A percentile compares a stretch with the other conserved stretches of the same genome.
Conservation (phyloP, 2,113 vertebrate species). For the Pollimyrus isidori region DNA sequence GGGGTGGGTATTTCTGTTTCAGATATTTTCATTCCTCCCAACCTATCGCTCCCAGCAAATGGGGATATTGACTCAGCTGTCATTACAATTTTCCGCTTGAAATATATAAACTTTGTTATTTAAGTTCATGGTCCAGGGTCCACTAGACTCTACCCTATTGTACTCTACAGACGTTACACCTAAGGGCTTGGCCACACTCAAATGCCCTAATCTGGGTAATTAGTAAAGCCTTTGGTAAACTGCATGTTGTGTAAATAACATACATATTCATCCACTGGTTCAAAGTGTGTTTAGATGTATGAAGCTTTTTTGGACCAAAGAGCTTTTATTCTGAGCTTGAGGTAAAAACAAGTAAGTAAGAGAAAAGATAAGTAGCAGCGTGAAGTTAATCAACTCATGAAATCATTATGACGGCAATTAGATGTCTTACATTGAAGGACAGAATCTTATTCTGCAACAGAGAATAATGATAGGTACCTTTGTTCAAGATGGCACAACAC, state of each 20-base stretch:
- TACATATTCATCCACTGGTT: background rate
- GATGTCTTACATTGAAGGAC: conserved; percentile 5
- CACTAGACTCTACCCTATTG: background rate
- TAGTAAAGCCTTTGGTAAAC: background rate
- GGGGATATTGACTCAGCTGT: background rate
- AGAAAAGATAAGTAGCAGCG: background rate
- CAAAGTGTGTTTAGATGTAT: background rate
- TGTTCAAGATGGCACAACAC: background rate
- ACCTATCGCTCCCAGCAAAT: background rate
- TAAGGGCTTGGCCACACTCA: background rate
- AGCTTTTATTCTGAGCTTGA: background rate
- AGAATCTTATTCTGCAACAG: background rate
- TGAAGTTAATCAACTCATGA: background rate
- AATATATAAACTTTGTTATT: background rate
- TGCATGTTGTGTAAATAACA: background rate
- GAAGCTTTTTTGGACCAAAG: background rate
- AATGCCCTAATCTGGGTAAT: background rate
- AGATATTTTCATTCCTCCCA: conserved; percentile 13
- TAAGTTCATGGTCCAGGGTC: background rate
- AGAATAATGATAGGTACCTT: background rate
- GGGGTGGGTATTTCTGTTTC: background rate
- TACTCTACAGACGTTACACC: background rate
- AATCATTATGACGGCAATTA: background rate
- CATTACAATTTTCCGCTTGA: background rate
- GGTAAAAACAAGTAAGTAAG: background rate